phyloP scores from a whole-genome alignment of 2,797 vertebrate species.

The Rhabdophis nuchalis region DNA sequence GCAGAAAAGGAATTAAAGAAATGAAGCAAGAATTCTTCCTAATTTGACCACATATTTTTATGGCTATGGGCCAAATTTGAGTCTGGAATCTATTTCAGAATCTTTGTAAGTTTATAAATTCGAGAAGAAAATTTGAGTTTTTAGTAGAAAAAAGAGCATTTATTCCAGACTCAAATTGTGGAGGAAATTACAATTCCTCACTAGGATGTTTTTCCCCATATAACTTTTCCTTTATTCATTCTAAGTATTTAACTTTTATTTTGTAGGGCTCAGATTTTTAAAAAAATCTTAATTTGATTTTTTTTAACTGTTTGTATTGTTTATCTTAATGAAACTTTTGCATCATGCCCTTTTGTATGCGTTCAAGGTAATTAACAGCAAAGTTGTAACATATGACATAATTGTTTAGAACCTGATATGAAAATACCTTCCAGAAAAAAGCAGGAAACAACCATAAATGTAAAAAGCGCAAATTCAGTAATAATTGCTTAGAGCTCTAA shows the following conservation, averaged over 20 bases:
- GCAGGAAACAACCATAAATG: not conserved
- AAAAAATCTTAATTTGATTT: not conserved
- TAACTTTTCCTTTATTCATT: not conserved
- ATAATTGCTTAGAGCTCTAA: not conserved
- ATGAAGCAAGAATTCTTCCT: not conserved
- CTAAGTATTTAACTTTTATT: not conserved
- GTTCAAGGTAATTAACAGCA: not conserved
- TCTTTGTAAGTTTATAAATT: not conserved
- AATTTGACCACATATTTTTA: not conserved
- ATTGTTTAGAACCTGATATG: not conserved
- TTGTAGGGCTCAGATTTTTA: constrained; percentile 2
- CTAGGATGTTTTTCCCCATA: not conserved
- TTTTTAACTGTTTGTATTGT: not conserved
- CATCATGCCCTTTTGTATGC: not conserved
- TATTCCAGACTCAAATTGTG: not conserved
- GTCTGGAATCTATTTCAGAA: not conserved
- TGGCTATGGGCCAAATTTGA: not conserved
- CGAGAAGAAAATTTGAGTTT: not conserved
- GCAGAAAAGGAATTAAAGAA: not conserved
- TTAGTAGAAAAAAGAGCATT: not conserved
- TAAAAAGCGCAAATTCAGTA: not conserved
- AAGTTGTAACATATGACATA: not conserved
- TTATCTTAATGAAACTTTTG: not conserved
- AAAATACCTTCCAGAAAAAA: not conserved
- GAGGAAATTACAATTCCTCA: not conserved